Percentiles rank a stretch among this genome's conserved stretches.
Evolutionary conservation across 2,113 vertebrate species (phyloP).

Genomic region (Carollia perspicillata): DNA sequence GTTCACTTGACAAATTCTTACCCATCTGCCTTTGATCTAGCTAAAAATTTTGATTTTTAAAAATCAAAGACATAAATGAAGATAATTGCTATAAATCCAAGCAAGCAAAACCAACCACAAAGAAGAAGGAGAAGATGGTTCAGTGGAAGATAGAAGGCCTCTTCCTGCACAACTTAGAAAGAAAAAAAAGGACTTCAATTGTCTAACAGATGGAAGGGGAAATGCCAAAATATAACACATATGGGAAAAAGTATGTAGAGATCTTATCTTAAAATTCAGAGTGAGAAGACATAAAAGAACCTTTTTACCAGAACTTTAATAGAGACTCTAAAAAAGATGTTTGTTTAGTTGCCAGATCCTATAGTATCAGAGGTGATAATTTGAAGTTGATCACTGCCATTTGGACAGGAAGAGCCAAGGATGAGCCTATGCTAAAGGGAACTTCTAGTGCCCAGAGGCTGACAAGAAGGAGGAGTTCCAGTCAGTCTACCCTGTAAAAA

Average conservation of each 20-base stretch:
- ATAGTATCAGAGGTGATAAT: not conserved
- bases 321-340: not conserved
- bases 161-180: not conserved
- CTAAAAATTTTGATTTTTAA: not conserved
- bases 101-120: not conserved
- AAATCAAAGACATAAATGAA: not conserved
- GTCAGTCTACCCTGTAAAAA: not conserved
- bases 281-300: not conserved
- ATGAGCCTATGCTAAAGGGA: not conserved
- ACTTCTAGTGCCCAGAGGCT: too few relatives aligned
- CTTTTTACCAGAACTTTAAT: not conserved
- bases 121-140: not conserved
- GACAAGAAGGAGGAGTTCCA: too few relatives aligned
- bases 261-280: constrained; percentile 21
- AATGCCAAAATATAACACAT: not conserved
- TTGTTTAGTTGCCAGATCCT: not conserved
- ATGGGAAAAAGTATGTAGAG: not conserved
- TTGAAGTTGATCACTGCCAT: not conserved
- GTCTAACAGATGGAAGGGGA: not conserved
- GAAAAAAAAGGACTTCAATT: not conserved
- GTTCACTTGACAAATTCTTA: not conserved
- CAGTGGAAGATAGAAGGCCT: not conserved
- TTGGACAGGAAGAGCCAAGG: not conserved
- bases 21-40: not conserved
- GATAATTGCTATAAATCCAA: constrained; percentile 10